Evolutionary conservation across 2,113 vertebrate species (phyloP).

Genomic region (Oreamnos americanus): DNA sequence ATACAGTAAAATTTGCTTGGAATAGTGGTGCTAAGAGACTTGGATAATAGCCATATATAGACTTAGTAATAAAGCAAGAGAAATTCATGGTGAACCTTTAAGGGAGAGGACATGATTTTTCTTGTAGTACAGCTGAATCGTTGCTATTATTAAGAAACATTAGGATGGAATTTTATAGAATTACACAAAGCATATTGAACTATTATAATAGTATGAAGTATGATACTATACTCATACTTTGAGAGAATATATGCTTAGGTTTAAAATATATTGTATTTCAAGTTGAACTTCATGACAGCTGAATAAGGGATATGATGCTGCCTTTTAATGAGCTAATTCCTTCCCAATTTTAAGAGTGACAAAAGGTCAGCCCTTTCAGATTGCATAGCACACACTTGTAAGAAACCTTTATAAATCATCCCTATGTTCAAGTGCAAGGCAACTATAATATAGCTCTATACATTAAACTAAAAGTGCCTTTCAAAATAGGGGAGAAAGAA

Average conservation of each 20-base stretch:
- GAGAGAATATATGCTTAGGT: not conserved
- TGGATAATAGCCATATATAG: not conserved
- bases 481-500: slow-evolving; percentile 21
- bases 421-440: not conserved
- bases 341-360: slow-evolving; percentile 44
- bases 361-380: slow-evolving; percentile 22
- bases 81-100: not conserved
- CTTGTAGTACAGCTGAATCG: not conserved
- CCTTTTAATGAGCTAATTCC: slow-evolving; percentile 60
- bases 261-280: slow-evolving; percentile 55
- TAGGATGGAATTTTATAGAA: slow-evolving; percentile 28
- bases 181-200: slow-evolving; percentile 25
- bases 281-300: slow-evolving; percentile 48
- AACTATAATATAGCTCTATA: not conserved
- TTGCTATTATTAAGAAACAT: slow-evolving; percentile 10
- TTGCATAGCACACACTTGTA: slow-evolving; percentile 12
- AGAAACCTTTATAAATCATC: slow-evolving; percentile 38
- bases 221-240: not conserved
- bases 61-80: not conserved
- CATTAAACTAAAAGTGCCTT: slow-evolving; percentile 17
- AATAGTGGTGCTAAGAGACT: not conserved
- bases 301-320: slow-evolving; percentile 44
- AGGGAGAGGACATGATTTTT: not conserved
- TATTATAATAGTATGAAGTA: not conserved
- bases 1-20: not conserved